phyloP scores from a whole-genome alignment of 2,797 vertebrate species.

The Luscinia megarhynchos region DNA sequence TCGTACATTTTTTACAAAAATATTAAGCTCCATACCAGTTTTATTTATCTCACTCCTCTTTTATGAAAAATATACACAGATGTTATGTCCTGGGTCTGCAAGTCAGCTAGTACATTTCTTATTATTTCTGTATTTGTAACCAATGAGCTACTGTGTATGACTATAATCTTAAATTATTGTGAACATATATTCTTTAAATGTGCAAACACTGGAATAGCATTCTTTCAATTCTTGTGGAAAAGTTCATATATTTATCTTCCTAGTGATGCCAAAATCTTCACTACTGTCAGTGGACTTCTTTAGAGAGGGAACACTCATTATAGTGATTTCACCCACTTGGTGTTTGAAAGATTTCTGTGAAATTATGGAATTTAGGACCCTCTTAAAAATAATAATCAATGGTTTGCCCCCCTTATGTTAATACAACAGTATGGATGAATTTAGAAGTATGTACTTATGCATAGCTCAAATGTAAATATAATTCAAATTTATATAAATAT shows the following conservation, averaged over 20 bases:
- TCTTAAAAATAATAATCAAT: not conserved
- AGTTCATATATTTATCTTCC: not conserved
- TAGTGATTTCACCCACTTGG: not conserved
- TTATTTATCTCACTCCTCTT: not conserved
- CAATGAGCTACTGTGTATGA: not conserved
- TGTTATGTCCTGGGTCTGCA: not conserved
- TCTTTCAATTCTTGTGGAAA: not conserved
- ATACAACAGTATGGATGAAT: not conserved
- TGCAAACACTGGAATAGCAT: not conserved
- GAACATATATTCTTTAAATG: not conserved
- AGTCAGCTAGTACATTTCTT: not conserved
- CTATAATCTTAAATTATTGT: not conserved
- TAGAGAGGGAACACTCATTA: not conserved
- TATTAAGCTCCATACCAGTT: not conserved
- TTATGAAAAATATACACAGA: not conserved
- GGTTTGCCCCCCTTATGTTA: fast-evolving
- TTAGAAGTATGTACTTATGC: not conserved
- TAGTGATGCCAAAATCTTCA: not conserved
- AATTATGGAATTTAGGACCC: not conserved
- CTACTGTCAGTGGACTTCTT: not conserved
- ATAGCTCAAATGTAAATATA: not conserved
- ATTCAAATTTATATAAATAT: not conserved
- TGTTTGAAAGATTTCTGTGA: not conserved
- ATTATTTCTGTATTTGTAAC: not conserved
- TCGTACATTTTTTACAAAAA: not conserved